Evolutionary conservation across 2,113 vertebrate genomes (phyloP), one percentile per base, ranked within the genome.

Genomic region (Crocuta crocuta): DNA sequence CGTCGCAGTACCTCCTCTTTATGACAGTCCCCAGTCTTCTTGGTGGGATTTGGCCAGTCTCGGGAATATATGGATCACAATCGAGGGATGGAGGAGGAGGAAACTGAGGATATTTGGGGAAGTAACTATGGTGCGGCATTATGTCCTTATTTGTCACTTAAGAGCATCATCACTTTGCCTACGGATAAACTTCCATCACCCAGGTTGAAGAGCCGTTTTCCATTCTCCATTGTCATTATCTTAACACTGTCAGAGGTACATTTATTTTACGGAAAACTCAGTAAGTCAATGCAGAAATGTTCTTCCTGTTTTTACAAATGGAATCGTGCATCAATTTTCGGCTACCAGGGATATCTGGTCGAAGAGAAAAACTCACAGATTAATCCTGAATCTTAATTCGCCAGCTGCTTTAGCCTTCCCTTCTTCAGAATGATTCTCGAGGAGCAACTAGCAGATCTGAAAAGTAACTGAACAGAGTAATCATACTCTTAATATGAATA

Each of bases 221-320:
- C 10, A 28, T 39, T 63, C 48, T 71, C 7, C 2, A 5, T n/a
- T 78, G 91, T 96, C 98, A 97, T 95, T 93, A 87, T 90, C 80
- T 94, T 87, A 84, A 76, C 26, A 48, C 33, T 70, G 26, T 86
- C 90, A 70, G 31, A 94, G 85, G 9, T 43, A 43, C 81, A 92
- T 96, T 94, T 65, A 74, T 92, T 98, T 97, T 91, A 48, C 50
- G 23, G 76, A 91, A 85, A 97, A 94, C 90, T 94, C 80, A 31
- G 71, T 92, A 88, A 91, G 88, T 96, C 88, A 94, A 19, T 85
- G 88, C 96, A 96, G 84, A 65, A 9, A 28, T 39, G 85, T 74
- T 78, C 63, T 74, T 97, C 39, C 73, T 39, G 2, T 86, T 98
- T 98, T 95, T 89, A 97, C 92, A 98, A 97, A 95, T 93, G 96